Base-by-base conservation (phyloP, 2,113 vertebrate genomes). In the Oreotrochilus melanogaster region DNA sequence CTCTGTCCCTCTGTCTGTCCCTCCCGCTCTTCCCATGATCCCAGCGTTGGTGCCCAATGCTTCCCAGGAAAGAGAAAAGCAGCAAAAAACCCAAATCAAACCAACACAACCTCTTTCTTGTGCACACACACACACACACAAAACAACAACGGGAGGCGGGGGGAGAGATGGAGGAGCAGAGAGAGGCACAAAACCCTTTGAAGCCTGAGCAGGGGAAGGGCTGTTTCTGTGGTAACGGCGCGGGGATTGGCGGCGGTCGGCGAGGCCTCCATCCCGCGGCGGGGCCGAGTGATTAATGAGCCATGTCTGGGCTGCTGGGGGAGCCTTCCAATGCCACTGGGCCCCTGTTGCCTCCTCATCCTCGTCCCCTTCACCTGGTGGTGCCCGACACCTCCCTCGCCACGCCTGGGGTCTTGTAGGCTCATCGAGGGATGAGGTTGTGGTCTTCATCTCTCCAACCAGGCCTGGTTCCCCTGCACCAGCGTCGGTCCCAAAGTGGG, bases 171-270 rank as follows among this genome's bases (percentile, higher is more conserved):
- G 87, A 93, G 93, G 30, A 86, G 88, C 94, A 10, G 91, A 93
- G 95, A 96, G 95, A 90, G 45, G 57, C 67, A 97, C 97, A 95
- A 92, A 97, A 96, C 95, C 97, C 98, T 97, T 94, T 96, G 97
- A 96, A 97, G 97, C 96, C 96, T 97, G 95, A 67, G 65, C 97
- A 98, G 98, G 98, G 97, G 96, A 97, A 97, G 98, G 98, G 98
- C 98, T 98, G 98, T 99, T 98, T 98, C 98, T 97, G 96, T 90
- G 97, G 98, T 97, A 98, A 99, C 98, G 39, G 94, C 84, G 66
- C 84, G 50, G 95, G 95, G 97, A 98, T 97, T 97, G 98, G 98
- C 74, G 85, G 96, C 56, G 61, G 91, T 66, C 22, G 78, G 93
- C 35, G 75, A 91, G 95, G 96, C 94, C 95, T 96, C 94, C 96